Evolutionary conservation across 2,888 invertebrate species (phyloP).

Genomic region (Calliphora vomitoria): DNA sequence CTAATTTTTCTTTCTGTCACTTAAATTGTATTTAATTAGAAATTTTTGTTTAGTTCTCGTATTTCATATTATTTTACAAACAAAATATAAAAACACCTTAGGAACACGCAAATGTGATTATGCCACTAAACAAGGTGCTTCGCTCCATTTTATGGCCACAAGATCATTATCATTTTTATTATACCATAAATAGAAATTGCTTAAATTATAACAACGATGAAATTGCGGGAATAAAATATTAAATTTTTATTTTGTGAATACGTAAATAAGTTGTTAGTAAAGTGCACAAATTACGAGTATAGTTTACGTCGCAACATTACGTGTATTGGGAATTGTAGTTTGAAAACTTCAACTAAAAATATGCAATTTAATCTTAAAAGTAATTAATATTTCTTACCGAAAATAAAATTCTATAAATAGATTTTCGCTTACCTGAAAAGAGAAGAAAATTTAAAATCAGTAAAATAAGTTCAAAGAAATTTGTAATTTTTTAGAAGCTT

Average conservation of each 20-base stretch:
- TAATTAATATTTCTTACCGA: no score
- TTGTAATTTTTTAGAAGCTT: no score
- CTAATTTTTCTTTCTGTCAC: conserved; percentile 16
- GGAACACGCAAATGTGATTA: conserved; percentile 17
- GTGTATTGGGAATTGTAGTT: no score
- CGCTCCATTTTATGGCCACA: conserved; percentile 4
- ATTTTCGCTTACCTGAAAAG: no score
- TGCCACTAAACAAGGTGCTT: background rate
- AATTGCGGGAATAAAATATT: conserved; percentile 1
- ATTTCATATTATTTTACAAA: background rate
- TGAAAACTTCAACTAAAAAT: no score
- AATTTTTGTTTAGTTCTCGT: background rate
- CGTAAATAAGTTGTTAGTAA: background rate
- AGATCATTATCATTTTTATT: background rate
- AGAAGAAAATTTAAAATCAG: no score
- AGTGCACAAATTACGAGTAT: background rate
- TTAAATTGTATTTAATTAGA: conserved; percentile 1
- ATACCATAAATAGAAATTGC: background rate
- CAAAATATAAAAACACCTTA: background rate
- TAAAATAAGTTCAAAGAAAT: no score
- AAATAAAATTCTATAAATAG: no score
- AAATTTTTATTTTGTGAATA: background rate
- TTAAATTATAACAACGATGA: background rate
- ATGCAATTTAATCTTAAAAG: no score
- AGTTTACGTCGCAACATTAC: no score